Evolutionary conservation across 2,888 invertebrate species (phyloP).

Genomic region (Bellardia bayeri): DNA sequence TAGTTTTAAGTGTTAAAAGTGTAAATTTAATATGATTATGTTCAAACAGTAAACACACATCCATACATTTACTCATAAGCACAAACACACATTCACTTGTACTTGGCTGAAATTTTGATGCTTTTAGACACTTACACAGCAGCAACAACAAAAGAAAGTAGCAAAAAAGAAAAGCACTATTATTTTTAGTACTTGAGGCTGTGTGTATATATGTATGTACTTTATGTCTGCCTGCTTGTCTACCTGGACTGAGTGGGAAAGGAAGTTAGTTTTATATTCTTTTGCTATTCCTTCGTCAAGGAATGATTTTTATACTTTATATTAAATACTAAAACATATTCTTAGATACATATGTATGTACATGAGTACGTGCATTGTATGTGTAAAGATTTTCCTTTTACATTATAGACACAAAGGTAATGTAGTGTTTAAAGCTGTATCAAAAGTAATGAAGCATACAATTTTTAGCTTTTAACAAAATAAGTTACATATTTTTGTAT

Average conservation of each 20-base stretch:
- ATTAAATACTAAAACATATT: slow-evolving; percentile 8
- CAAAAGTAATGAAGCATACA: slow-evolving; percentile 51
- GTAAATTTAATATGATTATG: slow-evolving; percentile 70
- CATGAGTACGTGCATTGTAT: neutral
- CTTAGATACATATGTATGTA: neutral
- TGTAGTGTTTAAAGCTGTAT: slow-evolving; percentile 58
- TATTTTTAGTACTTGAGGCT: slow-evolving; percentile 20
- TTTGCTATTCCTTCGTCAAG: neutral
- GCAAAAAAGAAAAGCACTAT: slow-evolving; percentile 14
- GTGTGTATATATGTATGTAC: neutral
- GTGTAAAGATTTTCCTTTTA: slow-evolving; percentile 13
- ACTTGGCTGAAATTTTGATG: slow-evolving; percentile 40
- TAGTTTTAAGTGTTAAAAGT: slow-evolving; percentile 66
- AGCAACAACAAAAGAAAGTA: slow-evolving; percentile 11
- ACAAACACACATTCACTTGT: slow-evolving; percentile 19
- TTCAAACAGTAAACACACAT: slow-evolving; percentile 59
- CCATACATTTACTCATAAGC: neutral
- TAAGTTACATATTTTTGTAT: neutral
- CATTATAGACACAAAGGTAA: slow-evolving; percentile 52
- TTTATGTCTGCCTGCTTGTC: slow-evolving; percentile 13
- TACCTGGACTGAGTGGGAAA: neutral
- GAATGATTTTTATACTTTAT: slow-evolving; percentile 41
- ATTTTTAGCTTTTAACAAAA: slow-evolving; percentile 1
- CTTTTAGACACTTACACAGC: slow-evolving; percentile 26
- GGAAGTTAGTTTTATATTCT: neutral